Percentiles rank a stretch among this genome's conserved stretches.
Conservation (phyloP, 2,797 vertebrate genomes). For the Psittacula echo region DNA sequence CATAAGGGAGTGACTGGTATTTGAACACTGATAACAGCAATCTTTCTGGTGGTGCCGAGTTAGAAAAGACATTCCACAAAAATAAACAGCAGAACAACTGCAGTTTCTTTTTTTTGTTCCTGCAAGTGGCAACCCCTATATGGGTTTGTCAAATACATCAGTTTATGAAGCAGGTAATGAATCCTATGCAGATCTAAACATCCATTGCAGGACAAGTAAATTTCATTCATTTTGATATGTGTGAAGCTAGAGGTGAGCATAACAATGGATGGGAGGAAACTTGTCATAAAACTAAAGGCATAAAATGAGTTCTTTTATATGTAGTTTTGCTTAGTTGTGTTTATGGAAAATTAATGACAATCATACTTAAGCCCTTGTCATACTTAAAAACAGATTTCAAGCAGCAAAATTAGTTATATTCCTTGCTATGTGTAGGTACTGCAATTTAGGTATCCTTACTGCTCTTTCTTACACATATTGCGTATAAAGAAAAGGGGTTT, state of each 20-base stretch:
- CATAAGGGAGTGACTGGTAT: constrained; percentile 84
- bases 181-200: not conserved
- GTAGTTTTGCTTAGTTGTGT: not conserved
- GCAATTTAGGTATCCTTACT: not conserved
- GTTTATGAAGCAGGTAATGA: not conserved
- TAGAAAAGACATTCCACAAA: constrained; percentile 81
- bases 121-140: not conserved
- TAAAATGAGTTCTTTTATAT: not conserved
- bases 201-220: not conserved
- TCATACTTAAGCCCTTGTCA: not conserved
- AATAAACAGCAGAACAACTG: constrained; percentile 72
- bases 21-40: constrained; percentile 81
- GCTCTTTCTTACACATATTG: not conserved
- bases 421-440: not conserved
- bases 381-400: not conserved
- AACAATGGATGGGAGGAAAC: not conserved
- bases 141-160: not conserved
- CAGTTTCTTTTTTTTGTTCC: not conserved
- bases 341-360: not conserved
- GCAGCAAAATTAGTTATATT: not conserved
- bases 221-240: not conserved
- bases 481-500: not conserved
- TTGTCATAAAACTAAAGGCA: not conserved
- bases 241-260: not conserved
- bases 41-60: constrained; percentile 75